Evolutionary conservation across 2,797 vertebrate species (phyloP), one percentile per base, ranked within the genome.

Genomic region (Pantherophis alleghaniensis): DNA sequence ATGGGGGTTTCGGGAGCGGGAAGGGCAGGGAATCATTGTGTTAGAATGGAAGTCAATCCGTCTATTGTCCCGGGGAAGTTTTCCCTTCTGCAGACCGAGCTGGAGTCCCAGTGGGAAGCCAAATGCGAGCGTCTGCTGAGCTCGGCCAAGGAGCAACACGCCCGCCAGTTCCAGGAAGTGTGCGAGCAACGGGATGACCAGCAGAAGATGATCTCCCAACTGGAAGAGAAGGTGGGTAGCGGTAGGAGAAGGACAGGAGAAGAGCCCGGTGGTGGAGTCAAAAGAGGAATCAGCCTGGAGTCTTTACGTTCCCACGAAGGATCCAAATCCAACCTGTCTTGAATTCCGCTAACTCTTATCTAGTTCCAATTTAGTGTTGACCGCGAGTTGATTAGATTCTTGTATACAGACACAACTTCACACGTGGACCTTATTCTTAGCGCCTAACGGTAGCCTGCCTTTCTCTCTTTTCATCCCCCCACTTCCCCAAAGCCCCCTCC

Each of bases 31-130:
- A 11, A 32, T 18, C 0, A 4, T 7, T 13, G 57, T 13, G 18
- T 32, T 1, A 13, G 22, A 0, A 28, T 5, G 20, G 16, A 16
- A 16, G 13, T 16, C 83, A 26, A 90, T 10, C 7, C 1, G 16
- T 2, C 9, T 66, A 1, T 32, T 47, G n/a, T 57, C 14, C 55
- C 20, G 86, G 86, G 28, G 4, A 96, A 99, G 98, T 88, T 98
- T 51, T 97, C 97, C 2, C 97, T 98, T 92, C 90, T 98, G 91
- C 98, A 99, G 97, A 96, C 96, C 1, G 99, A 99, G 94, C 97
- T 99, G 89, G 98, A 99, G 95, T 97, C 97, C 56, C 98, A 99
- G 95, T 99, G 98, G 98, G 98, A 98, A 96, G 95, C 95, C 79
- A 98, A 94, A 79, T 98, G 97, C 91, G 98, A 98, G 90, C 98